phyloP scores from a whole-genome alignment of 2,113 vertebrate species.

The Ceyx melanurus region DNA sequence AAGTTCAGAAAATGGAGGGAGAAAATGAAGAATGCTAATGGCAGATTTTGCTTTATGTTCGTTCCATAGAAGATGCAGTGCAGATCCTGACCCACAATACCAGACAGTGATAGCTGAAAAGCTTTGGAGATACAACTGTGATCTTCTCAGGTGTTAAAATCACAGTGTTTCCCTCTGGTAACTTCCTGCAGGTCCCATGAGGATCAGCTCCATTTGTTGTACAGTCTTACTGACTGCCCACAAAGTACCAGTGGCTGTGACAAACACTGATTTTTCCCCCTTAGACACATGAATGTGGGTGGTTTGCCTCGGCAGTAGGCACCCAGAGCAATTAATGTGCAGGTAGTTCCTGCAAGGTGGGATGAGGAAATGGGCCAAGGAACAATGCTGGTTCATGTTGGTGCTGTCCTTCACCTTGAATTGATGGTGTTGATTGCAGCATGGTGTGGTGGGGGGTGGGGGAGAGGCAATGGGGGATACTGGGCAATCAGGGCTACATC shows the following conservation, averaged over 20 bases:
- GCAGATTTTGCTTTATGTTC: neutral
- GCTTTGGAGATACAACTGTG: neutral
- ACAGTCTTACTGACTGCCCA: neutral
- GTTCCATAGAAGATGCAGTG: fast-evolving
- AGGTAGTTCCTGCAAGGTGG: neutral
- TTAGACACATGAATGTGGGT: neutral
- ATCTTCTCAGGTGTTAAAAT: neutral
- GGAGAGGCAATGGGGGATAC: too few species aligned
- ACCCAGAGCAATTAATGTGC: neutral
- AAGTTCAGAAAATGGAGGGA: neutral
- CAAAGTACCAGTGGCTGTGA: neutral
- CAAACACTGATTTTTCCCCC: neutral
- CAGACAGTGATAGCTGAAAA: neutral
- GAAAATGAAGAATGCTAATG: neutral
- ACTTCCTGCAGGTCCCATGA: neutral
- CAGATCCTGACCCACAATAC: neutral
- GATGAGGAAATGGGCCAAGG: neutral
- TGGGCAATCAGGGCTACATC: neutral
- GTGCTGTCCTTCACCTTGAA: neutral
- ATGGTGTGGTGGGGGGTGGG: too few species aligned
- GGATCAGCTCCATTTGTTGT: neutral
- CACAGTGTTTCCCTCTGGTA: neutral
- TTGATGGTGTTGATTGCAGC: neutral
- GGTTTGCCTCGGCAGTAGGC: neutral
- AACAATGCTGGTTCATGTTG: neutral